Evolutionary conservation across 2,888 invertebrate genomes (phyloP).

Genomic region (Oligia fasciuncula): DNA sequence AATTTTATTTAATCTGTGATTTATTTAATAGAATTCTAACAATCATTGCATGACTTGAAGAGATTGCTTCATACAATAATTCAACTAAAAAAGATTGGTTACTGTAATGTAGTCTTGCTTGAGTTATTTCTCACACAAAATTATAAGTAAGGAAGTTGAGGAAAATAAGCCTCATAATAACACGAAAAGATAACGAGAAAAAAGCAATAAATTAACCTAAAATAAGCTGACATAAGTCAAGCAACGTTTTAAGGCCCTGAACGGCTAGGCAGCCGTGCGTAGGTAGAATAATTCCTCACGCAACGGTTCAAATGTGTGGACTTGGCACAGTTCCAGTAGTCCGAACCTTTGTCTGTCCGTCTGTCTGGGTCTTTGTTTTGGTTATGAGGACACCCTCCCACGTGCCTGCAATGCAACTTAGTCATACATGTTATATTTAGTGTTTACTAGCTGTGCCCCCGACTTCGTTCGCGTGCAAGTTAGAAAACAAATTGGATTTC

Average conservation of each 20-base stretch:
- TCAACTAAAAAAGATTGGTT: neutral
- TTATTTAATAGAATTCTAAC: slow-evolving; percentile 12
- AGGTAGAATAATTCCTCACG: slow-evolving; percentile 66
- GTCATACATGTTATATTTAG: slow-evolving; percentile 55
- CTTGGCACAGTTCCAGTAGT: slow-evolving; percentile 80
- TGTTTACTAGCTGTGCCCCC: neutral
- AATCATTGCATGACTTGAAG: slow-evolving; percentile 20
- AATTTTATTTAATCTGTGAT: slow-evolving; percentile 27
- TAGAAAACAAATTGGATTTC: neutral
- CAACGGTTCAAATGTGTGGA: slow-evolving; percentile 65
- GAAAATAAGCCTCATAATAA: slow-evolving; percentile 9
- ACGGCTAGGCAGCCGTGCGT: slow-evolving; percentile 55
- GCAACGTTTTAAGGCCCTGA: slow-evolving; percentile 38
- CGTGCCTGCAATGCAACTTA: slow-evolving; percentile 54
- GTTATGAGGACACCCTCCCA: slow-evolving; percentile 66
- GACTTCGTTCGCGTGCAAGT: neutral
- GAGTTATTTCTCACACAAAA: slow-evolving; percentile 4
- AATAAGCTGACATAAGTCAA: slow-evolving; percentile 42
- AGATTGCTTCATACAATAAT: neutral
- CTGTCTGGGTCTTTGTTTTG: slow-evolving; percentile 82
- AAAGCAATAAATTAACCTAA: slow-evolving; percentile 26
- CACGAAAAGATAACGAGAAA: neutral
- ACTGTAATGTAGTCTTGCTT: neutral
- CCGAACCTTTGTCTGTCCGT: slow-evolving; percentile 80
- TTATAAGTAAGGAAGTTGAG: slow-evolving; percentile 19